A percentile compares a stretch with the other conserved stretches of the same genome.
These are phyloP conservation scores for Amphimallon solstitiale DNA, from an alignment of 2,888 invertebrate species.

Conservation along the genomic window DNA sequence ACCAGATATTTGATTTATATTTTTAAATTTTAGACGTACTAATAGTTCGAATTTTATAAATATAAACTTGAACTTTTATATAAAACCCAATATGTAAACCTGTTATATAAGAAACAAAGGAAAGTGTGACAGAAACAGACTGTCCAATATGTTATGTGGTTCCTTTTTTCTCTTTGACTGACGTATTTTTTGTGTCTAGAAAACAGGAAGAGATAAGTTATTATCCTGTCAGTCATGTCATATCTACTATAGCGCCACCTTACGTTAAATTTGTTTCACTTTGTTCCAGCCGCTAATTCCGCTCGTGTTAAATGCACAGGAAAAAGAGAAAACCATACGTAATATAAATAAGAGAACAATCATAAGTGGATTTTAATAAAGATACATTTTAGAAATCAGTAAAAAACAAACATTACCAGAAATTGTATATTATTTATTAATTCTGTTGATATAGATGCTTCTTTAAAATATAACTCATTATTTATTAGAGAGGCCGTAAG, in stretches of 20 bases:
- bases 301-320: not conserved
- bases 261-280: slow-evolving; percentile 32
- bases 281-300: slow-evolving; percentile 23
- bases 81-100: too few relatives aligned
- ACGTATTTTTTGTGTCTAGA: slow-evolving; percentile 44
- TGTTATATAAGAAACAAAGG: not conserved
- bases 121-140: slow-evolving; percentile 26
- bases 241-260: slow-evolving; percentile 36
- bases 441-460: not conserved
- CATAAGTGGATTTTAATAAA: not conserved
- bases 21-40: too few relatives aligned
- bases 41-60: too few relatives aligned
- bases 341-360: not conserved
- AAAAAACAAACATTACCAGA: too few relatives aligned
- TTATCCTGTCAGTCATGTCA: slow-evolving; percentile 50
- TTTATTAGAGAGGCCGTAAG: not conserved
- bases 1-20: too few relatives aligned
- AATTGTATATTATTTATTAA: too few relatives aligned
- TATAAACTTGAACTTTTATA: too few relatives aligned
- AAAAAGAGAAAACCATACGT: not conserved
- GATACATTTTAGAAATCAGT: not conserved
- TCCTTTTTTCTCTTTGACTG: slow-evolving; percentile 43
- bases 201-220: slow-evolving; percentile 49
- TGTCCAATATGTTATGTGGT: slow-evolving; percentile 7
- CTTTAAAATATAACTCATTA: not conserved